A percentile compares a stretch with the other conserved stretches of the same genome.
These are phyloP conservation scores for Nannobrachium achirus DNA, from an alignment of 2,113 vertebrate species.

Conservation along the genomic window DNA sequence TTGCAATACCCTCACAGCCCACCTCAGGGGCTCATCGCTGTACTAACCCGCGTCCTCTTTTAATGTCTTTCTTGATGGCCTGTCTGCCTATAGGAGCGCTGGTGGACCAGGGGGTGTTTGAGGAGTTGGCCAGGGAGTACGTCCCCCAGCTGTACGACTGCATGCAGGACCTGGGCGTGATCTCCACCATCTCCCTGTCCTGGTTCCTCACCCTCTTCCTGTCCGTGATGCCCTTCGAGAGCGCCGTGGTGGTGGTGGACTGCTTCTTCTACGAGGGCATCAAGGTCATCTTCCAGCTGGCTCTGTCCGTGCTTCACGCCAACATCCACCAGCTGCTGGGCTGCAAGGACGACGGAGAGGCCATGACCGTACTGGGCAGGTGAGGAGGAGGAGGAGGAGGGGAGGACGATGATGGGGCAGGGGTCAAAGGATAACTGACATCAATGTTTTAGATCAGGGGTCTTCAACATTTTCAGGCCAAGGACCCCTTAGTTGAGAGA, in stretches of 20 bases:
- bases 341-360: conserved; percentile 99
- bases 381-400: conserved; percentile 72
- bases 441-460: too few relatives aligned
- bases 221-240: conserved; percentile 98
- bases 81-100: conserved; percentile 89
- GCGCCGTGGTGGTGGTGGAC: conserved; percentile 96
- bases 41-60: too few relatives aligned
- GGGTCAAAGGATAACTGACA: too few relatives aligned
- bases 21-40: too few relatives aligned
- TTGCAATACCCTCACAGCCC: too few relatives aligned
- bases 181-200: conserved; percentile 97
- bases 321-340: conserved; percentile 93
- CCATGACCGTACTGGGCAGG: conserved; percentile 98
- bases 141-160: conserved; percentile 98
- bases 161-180: conserved; percentile 97
- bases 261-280: conserved; percentile 99
- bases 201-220: conserved; percentile 99
- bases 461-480: too few relatives aligned
- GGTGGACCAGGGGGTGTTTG: conserved; percentile 98
- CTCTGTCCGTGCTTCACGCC: conserved; percentile 92
- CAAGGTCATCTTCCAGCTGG: conserved; percentile 98
- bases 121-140: conserved; percentile 92
- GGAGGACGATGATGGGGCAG: too few relatives aligned
- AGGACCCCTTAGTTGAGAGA: too few relatives aligned
- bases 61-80: too few relatives aligned